Base-by-base conservation (phyloP, 2,113 vertebrate genomes). In the Puffinus mauretanicus region DNA sequence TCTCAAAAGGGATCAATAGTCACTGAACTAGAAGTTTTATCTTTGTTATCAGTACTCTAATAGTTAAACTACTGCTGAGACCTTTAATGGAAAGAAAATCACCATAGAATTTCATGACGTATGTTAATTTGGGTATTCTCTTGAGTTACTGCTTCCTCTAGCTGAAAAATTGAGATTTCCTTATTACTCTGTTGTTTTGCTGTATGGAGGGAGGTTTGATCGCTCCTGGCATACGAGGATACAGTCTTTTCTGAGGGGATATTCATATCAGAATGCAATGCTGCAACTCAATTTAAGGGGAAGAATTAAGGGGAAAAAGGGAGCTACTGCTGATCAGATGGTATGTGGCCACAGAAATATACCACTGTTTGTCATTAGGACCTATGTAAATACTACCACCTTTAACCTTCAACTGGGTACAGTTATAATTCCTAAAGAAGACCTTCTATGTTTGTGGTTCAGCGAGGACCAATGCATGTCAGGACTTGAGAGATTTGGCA, bases 381-480 rank as follows among this genome's bases (percentile, higher is more conserved):
- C 12, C 42, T 32, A 9, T 38, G n/a, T 46, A 75, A 81, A 60
- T 30, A 5, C 13, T n/a, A 1, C 13, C 51, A 2, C 22, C 34
- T 87, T 60, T 66, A n/a, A 42, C 38, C 47, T 69, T 60, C 60
- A 40, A 2, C 36, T 25, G 4, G 21, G 19, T 32, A 11, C 27
- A 27, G 16, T 19, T 58, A 26, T 6, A 57, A 21, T n/a, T 76
- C 47, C 26, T 49, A 7, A 51, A 52, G 27, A 65, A 13, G 16
- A 66, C 4, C 14, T 57, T 42, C 16, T 22, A 32, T 3, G 27
- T 57, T 81, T 47, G 18, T 40, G 38, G 16, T 30, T 73, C 49
- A 81, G 22, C 0, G 0, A 61, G 32, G 27, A 61, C 7, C 34
- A 40, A 46, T 3, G 15, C 3, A 3, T 17, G 25, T 29, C 34